A percentile compares a stretch with the other conserved stretches of the same genome.
Evolutionary conservation across 2,113 vertebrate species (phyloP).

Genomic region (Odobenus rosmarus): DNA sequence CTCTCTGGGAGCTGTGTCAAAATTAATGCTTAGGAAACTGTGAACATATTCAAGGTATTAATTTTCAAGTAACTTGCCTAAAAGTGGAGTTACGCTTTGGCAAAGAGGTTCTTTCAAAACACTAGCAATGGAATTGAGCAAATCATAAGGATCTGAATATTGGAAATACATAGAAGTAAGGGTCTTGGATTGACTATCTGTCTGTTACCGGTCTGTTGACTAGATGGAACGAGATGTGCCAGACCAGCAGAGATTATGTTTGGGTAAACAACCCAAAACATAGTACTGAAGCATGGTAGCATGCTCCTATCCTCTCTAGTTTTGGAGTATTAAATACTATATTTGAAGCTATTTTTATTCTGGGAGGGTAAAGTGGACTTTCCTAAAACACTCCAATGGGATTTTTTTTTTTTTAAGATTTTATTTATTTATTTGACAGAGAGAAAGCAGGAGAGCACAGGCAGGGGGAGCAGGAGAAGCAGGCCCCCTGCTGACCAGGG

Average conservation of each 20-base stretch:
- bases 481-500: too few species aligned
- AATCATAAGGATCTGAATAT: neutral
- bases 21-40: neutral
- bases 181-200: neutral
- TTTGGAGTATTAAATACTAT: neutral
- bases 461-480: too few species aligned
- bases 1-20: neutral
- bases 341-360: conserved; percentile 1
- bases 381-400: neutral
- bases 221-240: neutral
- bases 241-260: neutral
- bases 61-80: neutral
- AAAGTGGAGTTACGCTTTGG: neutral
- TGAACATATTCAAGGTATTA: neutral
- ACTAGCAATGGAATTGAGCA: neutral
- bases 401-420: too few species aligned
- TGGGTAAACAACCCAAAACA: neutral
- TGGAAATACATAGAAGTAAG: neutral
- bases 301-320: neutral
- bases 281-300: neutral
- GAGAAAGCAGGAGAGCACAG: too few species aligned
- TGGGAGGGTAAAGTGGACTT: neutral
- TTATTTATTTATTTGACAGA: too few species aligned
- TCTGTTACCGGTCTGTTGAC: neutral
- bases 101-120: neutral